Conservation (phyloP, 2,888 invertebrate species). For the Aporophyla nigra region DNA sequence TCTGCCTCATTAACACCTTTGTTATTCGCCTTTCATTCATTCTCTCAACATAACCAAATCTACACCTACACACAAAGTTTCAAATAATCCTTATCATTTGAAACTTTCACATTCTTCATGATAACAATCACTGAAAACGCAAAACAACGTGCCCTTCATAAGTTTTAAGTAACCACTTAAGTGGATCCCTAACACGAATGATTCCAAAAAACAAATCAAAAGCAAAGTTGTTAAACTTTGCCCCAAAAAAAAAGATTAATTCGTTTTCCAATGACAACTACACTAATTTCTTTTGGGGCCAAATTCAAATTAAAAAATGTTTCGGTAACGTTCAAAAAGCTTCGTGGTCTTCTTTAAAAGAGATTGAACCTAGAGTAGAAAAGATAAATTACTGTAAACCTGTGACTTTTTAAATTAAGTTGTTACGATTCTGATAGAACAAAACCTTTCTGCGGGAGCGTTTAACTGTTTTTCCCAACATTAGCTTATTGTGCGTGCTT, state of each 20-base stretch:
- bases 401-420: slow-evolving; percentile 5
- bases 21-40: too few species aligned
- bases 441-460: too few species aligned
- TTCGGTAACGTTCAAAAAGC: slow-evolving; percentile 4
- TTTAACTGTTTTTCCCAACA: neutral
- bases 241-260: slow-evolving; percentile 40
- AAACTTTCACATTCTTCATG: neutral
- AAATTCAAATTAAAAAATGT: slow-evolving; percentile 38
- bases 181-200: slow-evolving; percentile 11
- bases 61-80: neutral
- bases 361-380: neutral
- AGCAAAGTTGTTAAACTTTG: slow-evolving; percentile 41
- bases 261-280: slow-evolving; percentile 24
- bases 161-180: slow-evolving; percentile 16
- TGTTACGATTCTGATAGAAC: neutral
- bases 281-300: slow-evolving; percentile 23
- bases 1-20: too few species aligned
- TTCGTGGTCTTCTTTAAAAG: neutral
- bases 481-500: neutral
- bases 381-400: neutral
- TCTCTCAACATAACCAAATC: neutral
- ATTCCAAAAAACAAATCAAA: slow-evolving; percentile 41
- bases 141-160: neutral
- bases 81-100: neutral
- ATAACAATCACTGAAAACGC: neutral